Percentiles rank a stretch among this genome's conserved stretches.
phyloP scores from a whole-genome alignment of 2,888 invertebrate genomes.

The Yponomeuta evonymella region DNA sequence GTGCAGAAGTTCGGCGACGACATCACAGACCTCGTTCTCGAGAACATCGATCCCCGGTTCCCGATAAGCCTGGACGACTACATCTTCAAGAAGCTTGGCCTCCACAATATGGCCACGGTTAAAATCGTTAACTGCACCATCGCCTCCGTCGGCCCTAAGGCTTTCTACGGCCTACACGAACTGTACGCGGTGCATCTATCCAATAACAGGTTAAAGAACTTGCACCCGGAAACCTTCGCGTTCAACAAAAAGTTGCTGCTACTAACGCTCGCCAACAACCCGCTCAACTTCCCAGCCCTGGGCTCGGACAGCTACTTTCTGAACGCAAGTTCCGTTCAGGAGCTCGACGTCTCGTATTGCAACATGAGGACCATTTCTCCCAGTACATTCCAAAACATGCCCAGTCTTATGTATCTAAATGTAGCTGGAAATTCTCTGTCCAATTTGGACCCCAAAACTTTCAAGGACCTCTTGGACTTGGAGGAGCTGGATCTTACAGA shows the following conservation, averaged over 20 bases:
- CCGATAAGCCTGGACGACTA: constrained; percentile 77
- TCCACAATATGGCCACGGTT: constrained; percentile 80
- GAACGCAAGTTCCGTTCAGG: constrained; percentile 79
- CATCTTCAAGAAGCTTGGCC: constrained; percentile 78
- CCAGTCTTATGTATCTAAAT: constrained; percentile 80
- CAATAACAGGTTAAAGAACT: constrained; percentile 78
- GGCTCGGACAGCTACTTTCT: constrained; percentile 69
- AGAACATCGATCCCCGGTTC: constrained; percentile 76
- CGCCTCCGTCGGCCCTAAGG: constrained; percentile 78
- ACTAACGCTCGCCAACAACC: constrained; percentile 81
- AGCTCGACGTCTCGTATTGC: constrained; percentile 83
- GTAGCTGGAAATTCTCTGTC: constrained; percentile 81
- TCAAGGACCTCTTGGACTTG: constrained; percentile 78
- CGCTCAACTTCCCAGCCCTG: constrained; percentile 67
- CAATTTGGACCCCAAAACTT: constrained; percentile 76
- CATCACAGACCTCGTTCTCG: constrained; percentile 80
- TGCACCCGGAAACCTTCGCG: constrained; percentile 83
- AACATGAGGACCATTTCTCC: constrained; percentile 79
- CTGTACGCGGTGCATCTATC: constrained; percentile 82
- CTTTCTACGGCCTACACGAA: constrained; percentile 81
- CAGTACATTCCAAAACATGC: constrained; percentile 79
- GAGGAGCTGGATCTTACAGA: constrained; percentile 84
- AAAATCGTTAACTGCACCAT: constrained; percentile 83
- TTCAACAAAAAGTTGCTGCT: constrained; percentile 79
- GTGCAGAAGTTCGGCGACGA: constrained; percentile 80